Conservation (phyloP, 2,888 invertebrate species). For the Calliopum simillimum region DNA sequence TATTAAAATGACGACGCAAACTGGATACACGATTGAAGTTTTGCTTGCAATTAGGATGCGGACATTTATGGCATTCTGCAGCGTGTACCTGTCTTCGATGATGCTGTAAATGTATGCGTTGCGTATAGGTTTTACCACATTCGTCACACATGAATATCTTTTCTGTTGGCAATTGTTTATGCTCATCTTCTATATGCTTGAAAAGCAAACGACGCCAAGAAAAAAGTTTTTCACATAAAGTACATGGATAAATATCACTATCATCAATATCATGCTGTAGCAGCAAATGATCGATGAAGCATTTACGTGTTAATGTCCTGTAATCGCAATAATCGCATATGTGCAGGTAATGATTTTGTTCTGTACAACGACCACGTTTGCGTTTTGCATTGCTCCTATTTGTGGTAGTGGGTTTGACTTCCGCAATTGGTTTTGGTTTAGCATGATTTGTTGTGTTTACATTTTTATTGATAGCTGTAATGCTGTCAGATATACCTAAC, state of each 20-base stretch:
- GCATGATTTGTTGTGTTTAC: no score
- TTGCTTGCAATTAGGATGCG: slow-evolving; percentile 37
- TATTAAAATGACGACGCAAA: slow-evolving; percentile 35
- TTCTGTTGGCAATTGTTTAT: slow-evolving; percentile 34
- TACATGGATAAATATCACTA: slow-evolving; percentile 37
- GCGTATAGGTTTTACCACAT: slow-evolving; percentile 37
- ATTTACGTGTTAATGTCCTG: slow-evolving; percentile 30
- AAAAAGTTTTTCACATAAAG: slow-evolving; percentile 32
- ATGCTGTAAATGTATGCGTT: slow-evolving; percentile 27
- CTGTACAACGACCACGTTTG: no score
- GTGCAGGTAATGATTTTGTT: background rate
- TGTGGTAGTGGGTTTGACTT: no score
- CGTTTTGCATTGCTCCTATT: no score
- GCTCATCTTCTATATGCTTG: slow-evolving; percentile 36
- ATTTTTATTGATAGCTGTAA: no score
- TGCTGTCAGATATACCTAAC: no score
- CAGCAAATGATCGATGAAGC: slow-evolving; percentile 33
- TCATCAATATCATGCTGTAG: slow-evolving; percentile 34
- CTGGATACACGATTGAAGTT: slow-evolving; percentile 38
- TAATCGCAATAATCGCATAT: slow-evolving; percentile 37
- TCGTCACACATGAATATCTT: slow-evolving; percentile 38
- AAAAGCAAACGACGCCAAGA: slow-evolving; percentile 39
- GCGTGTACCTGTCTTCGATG: slow-evolving; percentile 36
- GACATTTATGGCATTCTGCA: slow-evolving; percentile 35
- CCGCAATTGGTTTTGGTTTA: no score